A percentile compares a stretch with the other conserved stretches of the same genome.
Evolutionary conservation across 2,888 invertebrate genomes (phyloP).

Genomic region (Heteromyza rotundicornis): DNA sequence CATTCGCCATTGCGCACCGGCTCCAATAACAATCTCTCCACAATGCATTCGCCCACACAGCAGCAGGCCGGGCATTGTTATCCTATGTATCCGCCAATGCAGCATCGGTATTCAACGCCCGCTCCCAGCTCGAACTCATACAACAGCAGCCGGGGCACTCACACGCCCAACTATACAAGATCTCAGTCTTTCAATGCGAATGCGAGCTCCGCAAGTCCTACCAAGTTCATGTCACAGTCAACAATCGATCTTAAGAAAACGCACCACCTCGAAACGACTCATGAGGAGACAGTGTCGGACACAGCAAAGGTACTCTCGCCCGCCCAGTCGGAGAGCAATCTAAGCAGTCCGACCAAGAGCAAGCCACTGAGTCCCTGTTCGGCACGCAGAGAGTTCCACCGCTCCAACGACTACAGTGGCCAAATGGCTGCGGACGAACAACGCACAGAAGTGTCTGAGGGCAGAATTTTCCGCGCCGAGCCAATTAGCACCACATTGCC

Average conservation of each 20-base stretch:
- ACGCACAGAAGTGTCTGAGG: conserved; percentile 27
- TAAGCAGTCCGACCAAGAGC: conserved; percentile 37
- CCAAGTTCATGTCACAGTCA: conserved; percentile 58
- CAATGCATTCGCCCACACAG: conserved; percentile 17
- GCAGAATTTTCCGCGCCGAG: conserved; percentile 58
- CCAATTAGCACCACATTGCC: conserved; percentile 57
- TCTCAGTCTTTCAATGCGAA: conserved; percentile 59
- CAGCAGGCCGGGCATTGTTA: conserved; percentile 35
- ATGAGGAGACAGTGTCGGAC: conserved; percentile 45
- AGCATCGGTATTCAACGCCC: conserved; percentile 54
- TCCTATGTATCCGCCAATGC: conserved; percentile 39
- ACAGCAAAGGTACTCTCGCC: conserved; percentile 50
- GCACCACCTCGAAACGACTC: conserved; percentile 56
- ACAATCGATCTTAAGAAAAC: conserved; percentile 61
- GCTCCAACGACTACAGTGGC: too few relatives aligned
- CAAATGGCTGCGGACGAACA: neutral
- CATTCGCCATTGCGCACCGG: conserved; percentile 54
- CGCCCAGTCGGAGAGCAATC: conserved; percentile 59
- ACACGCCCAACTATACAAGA: conserved; percentile 45
- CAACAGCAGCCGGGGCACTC: conserved; percentile 33
- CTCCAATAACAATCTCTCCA: conserved; percentile 52
- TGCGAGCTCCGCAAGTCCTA: conserved; percentile 46
- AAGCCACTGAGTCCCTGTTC: conserved; percentile 27
- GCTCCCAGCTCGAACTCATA: too few relatives aligned
- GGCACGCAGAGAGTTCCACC: conserved; percentile 37